Evolutionary conservation across 2,797 vertebrate genomes (phyloP), one percentile per base, ranked within the genome.

Genomic region (Smutsia temminckii): DNA sequence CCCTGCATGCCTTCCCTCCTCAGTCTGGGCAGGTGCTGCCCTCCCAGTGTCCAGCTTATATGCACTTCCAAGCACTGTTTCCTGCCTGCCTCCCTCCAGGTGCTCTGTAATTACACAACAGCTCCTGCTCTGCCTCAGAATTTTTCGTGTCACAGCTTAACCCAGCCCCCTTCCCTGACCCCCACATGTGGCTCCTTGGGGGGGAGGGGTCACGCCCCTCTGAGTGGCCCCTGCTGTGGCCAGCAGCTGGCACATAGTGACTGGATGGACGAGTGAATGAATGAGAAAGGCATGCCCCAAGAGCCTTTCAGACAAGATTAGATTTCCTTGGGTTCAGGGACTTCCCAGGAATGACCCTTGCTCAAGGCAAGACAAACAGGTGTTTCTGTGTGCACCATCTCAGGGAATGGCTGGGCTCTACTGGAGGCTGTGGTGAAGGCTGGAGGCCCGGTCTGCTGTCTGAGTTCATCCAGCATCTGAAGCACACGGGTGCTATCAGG

Each of bases 391-490:
- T n/a, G 21, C 8, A 14, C 25, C 69, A 1, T 20, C 46, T 6
- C 2, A 11, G 27, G 55, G 78, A 4, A 1, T 0, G 1, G 6
- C 0, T 0, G 53, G 40, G 53, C 32, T 3, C 57, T 55, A 8
- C 63, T 37, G 34, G 75, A 72, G 77, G 61, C 53, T 66, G 23
- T 8, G 16, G 17, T 40, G 23, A 51, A 32, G 85, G 49, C 1
- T 34, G 49, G 12, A 9, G 69, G 63, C 10, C 49, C 18, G 4
- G 66, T 29, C 53, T 74, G 51, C 42, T 29, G 46, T n/a, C 68
- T 1, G 7, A 42, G 75, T 49, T 32, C 40, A 46, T 42, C 37
- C 3, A 17, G 86, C 74, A 14, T 49, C 8, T 5, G 72, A 37
- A 63, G 83, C 23, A 9, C n/a, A 8, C 8, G 10, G 78, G 25